Evolutionary conservation across 2,888 invertebrate species (phyloP), one percentile per base, ranked within the genome.

Genomic region (Drosophila pseudotakahashii): DNA sequence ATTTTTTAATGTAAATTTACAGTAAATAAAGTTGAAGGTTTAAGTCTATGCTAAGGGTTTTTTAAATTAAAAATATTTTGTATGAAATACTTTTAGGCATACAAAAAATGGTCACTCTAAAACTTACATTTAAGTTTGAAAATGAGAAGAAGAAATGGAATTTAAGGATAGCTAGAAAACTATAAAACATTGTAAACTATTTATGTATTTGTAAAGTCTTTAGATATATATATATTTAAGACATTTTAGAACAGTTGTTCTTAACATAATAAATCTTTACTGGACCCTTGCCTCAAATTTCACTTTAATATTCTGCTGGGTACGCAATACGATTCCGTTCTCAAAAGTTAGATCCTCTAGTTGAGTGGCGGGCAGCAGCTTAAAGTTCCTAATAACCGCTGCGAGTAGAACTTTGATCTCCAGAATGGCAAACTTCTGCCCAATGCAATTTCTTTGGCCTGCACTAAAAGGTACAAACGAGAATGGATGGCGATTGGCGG

Each of bases 391-490:
- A 16, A 94, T 83, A 13, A 95, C 91, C 23, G 93, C 92, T 14
- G 93, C 93, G 23, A 95, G 81, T 1, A 94, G 83, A 63, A 94
- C 93, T 89, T 94, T 94, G n/a, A 95, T 93, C 88, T 95, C 95
- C 42, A 94, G 86, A 90, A 94, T 93, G 0, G 95, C 95, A 81
- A 94, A 95, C 75, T 94, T 93, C 90, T 95, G 94, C n/a, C 95
- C 95, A 75, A 95, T 95, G 77, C 95, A 95, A 89, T 95, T 95
- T 30, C 95, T 93, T 0, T 94, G 94, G 3, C 95, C 95, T 0
- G 94, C 95, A 83, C 95, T 95, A 73, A 95, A 95, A 0, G 95
- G 95, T 61, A 95, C 93, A 82, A 93, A 95, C 0, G 94, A 93
- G 75, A 93, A 95, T 0, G 94, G 94, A 91, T 95, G 95, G 32